Conservation (phyloP, 2,113 vertebrate species). For the Spheniscus mendiculus region DNA sequence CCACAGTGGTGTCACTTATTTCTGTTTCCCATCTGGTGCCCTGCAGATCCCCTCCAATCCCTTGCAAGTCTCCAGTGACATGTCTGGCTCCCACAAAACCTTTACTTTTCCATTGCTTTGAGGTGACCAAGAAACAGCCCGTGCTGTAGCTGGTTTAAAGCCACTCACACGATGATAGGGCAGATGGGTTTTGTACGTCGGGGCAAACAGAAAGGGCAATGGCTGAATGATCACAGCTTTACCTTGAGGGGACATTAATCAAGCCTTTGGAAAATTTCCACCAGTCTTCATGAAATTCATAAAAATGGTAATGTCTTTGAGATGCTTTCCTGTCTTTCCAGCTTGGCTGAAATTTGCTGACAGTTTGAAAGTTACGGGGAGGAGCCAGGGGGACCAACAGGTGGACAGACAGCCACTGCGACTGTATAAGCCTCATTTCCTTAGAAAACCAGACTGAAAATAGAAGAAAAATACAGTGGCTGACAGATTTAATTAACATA, state of each 20-base stretch:
- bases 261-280: background rate
- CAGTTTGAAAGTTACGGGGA: background rate
- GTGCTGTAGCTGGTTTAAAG: background rate
- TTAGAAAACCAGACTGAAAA: constrained; percentile 4
- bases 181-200: background rate
- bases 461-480: background rate
- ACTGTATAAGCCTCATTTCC: background rate
- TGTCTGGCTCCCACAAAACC: background rate
- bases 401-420: background rate
- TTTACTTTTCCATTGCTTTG: background rate
- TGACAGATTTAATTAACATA: background rate
- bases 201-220: background rate
- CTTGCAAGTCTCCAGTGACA: background rate
- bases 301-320: background rate
- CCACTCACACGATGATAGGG: rapidly evolving
- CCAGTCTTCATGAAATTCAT: background rate
- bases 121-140: background rate
- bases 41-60: background rate
- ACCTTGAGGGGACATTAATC: background rate
- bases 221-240: background rate
- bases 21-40: background rate
- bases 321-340: background rate
- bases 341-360: background rate
- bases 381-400: background rate
- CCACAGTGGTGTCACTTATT: background rate